Conservation (phyloP, 2,797 vertebrate species). For the Pseudomugil gertrudae region DNA sequence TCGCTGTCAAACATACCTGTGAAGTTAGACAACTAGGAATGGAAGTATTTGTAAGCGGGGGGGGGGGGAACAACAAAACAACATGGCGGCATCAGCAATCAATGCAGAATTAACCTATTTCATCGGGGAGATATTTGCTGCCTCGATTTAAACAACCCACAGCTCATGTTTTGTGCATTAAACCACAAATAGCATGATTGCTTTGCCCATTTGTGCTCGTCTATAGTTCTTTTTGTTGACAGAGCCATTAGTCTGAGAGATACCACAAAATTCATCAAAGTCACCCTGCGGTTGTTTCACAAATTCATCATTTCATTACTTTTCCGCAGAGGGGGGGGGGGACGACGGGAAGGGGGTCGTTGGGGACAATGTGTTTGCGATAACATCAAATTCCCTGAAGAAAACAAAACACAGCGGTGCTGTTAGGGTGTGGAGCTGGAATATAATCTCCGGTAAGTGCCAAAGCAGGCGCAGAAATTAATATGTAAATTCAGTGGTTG, state of each 20-base stretch:
- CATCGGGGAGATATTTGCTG: slow-evolving; percentile 57
- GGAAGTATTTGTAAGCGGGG: slow-evolving; percentile 7
- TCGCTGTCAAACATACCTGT: slow-evolving; percentile 27
- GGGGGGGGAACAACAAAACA: not conserved
- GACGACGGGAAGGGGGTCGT: slow-evolving; percentile 3
- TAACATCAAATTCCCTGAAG: slow-evolving; percentile 52
- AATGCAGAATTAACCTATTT: slow-evolving; percentile 69
- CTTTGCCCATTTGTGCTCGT: slow-evolving; percentile 67
- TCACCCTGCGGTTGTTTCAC: slow-evolving; percentile 74
- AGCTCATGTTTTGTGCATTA: slow-evolving; percentile 72
- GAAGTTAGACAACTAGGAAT: slow-evolving; percentile 1
- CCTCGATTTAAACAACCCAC: slow-evolving; percentile 32
- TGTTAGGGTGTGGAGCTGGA: slow-evolving; percentile 34
- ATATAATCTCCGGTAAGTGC: slow-evolving; percentile 41
- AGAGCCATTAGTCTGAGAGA: slow-evolving; percentile 77
- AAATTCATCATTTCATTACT: slow-evolving; percentile 81
- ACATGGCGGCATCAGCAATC: slow-evolving; percentile 39
- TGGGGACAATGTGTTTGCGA: slow-evolving; percentile 38
- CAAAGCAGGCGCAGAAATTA: slow-evolving; percentile 53
- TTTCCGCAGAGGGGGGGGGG: slow-evolving; percentile 41
- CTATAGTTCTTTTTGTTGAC: slow-evolving; percentile 73
- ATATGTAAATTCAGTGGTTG: slow-evolving; percentile 61
- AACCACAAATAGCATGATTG: slow-evolving; percentile 73
- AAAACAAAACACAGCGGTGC: slow-evolving; percentile 41
- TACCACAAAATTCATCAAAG: slow-evolving; percentile 79